Evolutionary conservation across 2,888 invertebrate genomes (phyloP), one percentile per base, ranked within the genome.

Genomic region (Schrankia costaestrigalis): DNA sequence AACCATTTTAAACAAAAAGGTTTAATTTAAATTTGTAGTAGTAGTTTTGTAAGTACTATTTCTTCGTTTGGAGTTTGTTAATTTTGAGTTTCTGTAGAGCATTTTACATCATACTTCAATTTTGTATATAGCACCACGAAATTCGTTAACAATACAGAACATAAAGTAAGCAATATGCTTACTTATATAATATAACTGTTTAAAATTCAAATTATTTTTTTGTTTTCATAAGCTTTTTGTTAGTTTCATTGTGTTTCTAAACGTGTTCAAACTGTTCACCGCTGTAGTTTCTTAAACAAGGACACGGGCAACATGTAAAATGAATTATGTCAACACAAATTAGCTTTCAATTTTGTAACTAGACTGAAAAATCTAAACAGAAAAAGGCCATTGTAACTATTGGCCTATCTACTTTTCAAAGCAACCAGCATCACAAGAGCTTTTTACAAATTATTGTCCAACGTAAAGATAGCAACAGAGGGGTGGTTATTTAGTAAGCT

Each of bases 291-390:
- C 49, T 52, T 49, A 63, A 62, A 42, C 36, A 31, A 48, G 50
- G 54, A 60, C 41, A 49, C 39, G 48, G 18, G 5, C 12, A 47
- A 46, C 41, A 48, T 52, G 31, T 35, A 27, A 56, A 61, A 51
- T 41, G 30, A 39, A 41, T 60, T 50, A 56, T 57, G 57, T 48
- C 60, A 62, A 40, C 45, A 50, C 32, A 40, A 23, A 45, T 46
- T 38, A 31, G 48, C 54, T 63, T 67, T 67, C 61, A 30, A 60
- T 65, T 67, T 60, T 56, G 38, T 54, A 73, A 74, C 48, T 55
- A 52, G 52, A 54, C 70, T 71, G 71, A 73, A 74, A 73, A 68
- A 67, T 68, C 46, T 38, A 31, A 21, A 23, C 60, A 63, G 61
- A 65, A 70, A 64, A 57, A 45, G 21, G 15, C 28, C 41, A 56